Conservation (phyloP, 2,888 invertebrate genomes). For the Epinotia demarniana region DNA sequence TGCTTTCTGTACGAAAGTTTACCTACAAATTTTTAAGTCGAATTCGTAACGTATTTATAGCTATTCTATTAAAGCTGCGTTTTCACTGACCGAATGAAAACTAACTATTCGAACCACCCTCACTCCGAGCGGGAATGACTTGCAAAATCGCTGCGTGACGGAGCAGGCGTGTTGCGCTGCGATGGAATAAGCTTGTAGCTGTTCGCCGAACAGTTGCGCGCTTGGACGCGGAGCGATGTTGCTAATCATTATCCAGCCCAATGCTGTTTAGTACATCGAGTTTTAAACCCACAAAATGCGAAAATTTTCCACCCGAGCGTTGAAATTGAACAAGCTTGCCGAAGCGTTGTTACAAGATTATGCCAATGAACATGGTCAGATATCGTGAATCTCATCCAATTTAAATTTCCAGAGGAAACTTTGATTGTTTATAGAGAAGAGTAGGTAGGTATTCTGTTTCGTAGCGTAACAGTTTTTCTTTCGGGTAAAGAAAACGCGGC, state of each 20-base stretch:
- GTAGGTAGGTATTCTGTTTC: slow-evolving; percentile 34
- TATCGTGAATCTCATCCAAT: slow-evolving; percentile 39
- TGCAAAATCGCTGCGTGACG: slow-evolving; percentile 17
- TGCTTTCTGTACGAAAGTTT: slow-evolving; percentile 23
- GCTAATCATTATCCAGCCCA: slow-evolving; percentile 11
- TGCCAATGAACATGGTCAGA: slow-evolving; percentile 6
- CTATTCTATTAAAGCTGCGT: slow-evolving; percentile 42
- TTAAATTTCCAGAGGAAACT: slow-evolving; percentile 38
- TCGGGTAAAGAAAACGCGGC: slow-evolving; percentile 47
- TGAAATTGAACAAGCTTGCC: slow-evolving; percentile 37
- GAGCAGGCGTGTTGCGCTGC: slow-evolving; percentile 3
- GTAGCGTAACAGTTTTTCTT: slow-evolving; percentile 29
- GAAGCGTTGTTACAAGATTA: slow-evolving; percentile 20
- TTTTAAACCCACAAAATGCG: slow-evolving; percentile 22
- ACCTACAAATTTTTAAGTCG: slow-evolving; percentile 17
- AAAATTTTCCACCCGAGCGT: slow-evolving; percentile 32
- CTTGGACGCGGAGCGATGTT: slow-evolving; percentile 24
- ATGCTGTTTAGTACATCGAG: slow-evolving; percentile 11
- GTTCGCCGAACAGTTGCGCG: slow-evolving; percentile 33
- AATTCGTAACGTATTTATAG: slow-evolving; percentile 23
- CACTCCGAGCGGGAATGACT: slow-evolving; percentile 18
- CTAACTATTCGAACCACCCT: slow-evolving; percentile 25
- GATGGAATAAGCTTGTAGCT: not conserved
- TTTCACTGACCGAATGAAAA: slow-evolving; percentile 45
- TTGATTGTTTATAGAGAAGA: slow-evolving; percentile 20